Conservation (phyloP, 2,888 invertebrate species). For the Cordilura impudica region DNA sequence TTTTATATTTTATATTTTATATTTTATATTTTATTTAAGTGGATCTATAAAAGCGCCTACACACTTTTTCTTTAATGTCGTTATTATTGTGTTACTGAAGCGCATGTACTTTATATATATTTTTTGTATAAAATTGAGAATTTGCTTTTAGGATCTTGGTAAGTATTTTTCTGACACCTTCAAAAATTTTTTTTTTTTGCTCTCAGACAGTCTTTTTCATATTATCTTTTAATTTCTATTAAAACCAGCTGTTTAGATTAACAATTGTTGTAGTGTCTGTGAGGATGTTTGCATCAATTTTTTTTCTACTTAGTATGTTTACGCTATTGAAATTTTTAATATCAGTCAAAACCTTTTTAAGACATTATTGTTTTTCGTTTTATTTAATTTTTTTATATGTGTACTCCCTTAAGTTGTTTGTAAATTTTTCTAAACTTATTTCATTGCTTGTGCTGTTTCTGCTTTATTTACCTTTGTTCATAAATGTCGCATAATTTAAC, state of each 20-base stretch:
- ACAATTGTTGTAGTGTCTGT: conserved; percentile 16
- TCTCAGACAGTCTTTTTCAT: background rate
- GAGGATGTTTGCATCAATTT: no score
- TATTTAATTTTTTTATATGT: background rate
- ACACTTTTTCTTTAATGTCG: background rate
- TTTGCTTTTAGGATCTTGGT: background rate
- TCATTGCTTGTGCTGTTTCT: background rate
- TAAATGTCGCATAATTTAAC: conserved; percentile 38
- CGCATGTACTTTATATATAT: background rate
- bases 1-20: no score
- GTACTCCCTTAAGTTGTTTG: background rate
- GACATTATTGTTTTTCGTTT: background rate
- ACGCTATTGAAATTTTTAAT: background rate
- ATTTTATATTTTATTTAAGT: no score
- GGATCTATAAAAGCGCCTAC: no score
- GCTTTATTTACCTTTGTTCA: background rate
- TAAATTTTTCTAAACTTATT: background rate
- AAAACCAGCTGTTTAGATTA: conserved; percentile 36
- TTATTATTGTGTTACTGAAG: background rate
- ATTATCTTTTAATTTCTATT: background rate
- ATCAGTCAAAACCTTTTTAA: background rate
- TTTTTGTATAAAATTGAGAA: background rate
- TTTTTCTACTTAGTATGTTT: background rate
- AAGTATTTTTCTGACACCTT: conserved; percentile 20
- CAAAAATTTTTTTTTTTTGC: conserved; percentile 22